Conservation (phyloP, 2,888 invertebrate species). For the Phyto melanocephala region DNA sequence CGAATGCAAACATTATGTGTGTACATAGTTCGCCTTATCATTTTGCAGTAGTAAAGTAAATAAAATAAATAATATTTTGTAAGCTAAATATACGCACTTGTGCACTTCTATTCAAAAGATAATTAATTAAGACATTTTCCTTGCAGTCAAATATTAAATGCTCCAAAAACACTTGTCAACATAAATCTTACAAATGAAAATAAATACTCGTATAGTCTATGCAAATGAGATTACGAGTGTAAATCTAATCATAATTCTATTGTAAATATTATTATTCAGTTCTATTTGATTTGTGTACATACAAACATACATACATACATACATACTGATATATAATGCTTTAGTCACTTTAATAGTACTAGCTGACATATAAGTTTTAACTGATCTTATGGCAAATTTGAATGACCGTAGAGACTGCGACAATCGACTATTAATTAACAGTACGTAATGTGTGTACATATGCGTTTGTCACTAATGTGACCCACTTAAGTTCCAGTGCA, state of each 20-base stretch:
- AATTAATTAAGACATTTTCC: not conserved
- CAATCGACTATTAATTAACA: not conserved
- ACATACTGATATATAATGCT: too few species aligned
- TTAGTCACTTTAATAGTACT: not conserved
- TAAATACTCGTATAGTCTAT: not conserved
- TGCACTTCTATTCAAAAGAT: not conserved
- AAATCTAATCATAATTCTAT: not conserved
- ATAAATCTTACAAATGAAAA: constrained; percentile 23
- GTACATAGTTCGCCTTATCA: constrained; percentile 37
- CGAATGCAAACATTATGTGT: not conserved
- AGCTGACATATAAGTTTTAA: not conserved
- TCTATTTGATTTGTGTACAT: not conserved
- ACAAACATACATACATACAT: too few species aligned
- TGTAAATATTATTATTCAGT: not conserved
- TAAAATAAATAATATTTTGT: not conserved
- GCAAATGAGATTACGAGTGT: not conserved
- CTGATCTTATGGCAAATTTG: not conserved
- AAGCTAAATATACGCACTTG: not conserved
- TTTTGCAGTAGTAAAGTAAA: constrained; percentile 3
- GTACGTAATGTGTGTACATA: too few species aligned
- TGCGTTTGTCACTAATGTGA: not conserved
- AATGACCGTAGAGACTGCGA: not conserved
- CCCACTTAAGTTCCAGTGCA: too few species aligned
- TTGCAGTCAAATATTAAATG: constrained; percentile 23
- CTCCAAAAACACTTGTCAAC: constrained; percentile 46